Conservation (phyloP, 2,888 invertebrate genomes). For the Mesopsocus fuscifrons region DNA sequence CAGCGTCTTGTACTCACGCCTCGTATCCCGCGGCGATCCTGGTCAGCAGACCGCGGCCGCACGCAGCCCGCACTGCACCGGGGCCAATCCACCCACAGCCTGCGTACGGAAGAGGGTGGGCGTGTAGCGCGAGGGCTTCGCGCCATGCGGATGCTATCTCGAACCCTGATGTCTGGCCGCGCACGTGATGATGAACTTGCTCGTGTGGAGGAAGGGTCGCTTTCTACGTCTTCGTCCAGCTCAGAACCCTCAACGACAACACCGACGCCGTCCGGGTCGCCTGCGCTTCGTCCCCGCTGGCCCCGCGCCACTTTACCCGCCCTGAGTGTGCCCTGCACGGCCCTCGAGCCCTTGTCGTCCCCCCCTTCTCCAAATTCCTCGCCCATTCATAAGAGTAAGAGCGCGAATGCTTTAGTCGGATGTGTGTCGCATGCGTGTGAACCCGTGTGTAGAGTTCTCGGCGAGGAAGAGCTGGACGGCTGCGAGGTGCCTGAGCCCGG, state of each 20-base stretch:
- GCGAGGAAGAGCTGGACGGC: neutral
- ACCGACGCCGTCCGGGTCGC: neutral
- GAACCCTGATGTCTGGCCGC: neutral
- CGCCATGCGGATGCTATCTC: neutral
- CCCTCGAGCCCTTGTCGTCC: too few relatives aligned
- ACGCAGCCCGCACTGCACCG: neutral
- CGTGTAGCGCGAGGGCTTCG: neutral
- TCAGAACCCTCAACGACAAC: too few relatives aligned
- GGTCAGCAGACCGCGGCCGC: neutral
- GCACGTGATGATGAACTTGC: neutral
- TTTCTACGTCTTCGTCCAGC: neutral
- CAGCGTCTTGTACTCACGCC: neutral
- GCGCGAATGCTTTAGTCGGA: conserved; percentile 13
- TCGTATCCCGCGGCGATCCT: neutral
- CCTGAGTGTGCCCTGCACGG: neutral
- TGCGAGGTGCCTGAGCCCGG: neutral
- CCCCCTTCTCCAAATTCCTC: conserved; percentile 3
- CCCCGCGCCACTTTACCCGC: neutral
- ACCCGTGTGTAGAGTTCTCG: neutral
- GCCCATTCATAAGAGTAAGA: conserved; percentile 15
- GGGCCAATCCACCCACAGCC: neutral
- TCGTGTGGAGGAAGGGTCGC: neutral
- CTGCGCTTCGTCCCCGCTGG: neutral
- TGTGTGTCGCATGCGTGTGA: conserved; percentile 11
- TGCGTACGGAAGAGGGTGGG: neutral